Evolutionary conservation across 2,113 vertebrate genomes (phyloP), one percentile per base, ranked within the genome.

Genomic region (Hymenochirus boettgeri): DNA sequence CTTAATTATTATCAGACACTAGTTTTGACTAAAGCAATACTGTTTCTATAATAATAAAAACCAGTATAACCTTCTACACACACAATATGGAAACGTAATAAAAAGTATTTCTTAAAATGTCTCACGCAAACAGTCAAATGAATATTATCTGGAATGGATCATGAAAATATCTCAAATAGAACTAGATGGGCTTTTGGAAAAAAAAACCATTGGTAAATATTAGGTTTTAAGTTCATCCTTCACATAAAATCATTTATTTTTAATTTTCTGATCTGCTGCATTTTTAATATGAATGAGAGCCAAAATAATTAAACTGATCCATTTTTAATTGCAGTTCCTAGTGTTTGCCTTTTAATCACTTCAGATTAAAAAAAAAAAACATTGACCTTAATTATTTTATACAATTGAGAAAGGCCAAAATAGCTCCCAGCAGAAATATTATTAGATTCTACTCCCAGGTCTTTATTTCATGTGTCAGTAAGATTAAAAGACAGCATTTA

Each of bases 401-500:
- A 79, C 77, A 15, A 69, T 50, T 39, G 48, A 48, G 57, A 58
- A 58, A 75, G 72, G 72, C 13, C 66, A 69, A 71, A 75, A 78
- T 1, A 80, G 42, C 77, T 75, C 27, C 3, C 1, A 1, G 63
- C 56, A 71, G 13, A 77, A 73, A 82, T 72, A 70, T 84, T 65
- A 82, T 81, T 77, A 80, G 76, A 73, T 57, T 31, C 18, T 64
- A 65, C 70, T 70, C 76, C 57, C 55, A 70, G 39, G 71, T 63
- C 17, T 66, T 75, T 77, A 80, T 75, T 74, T 33, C 26, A 59
- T 70, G 65, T 74, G 74, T 58, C 66, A 54, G 23, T 56, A 71
- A 80, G 70, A 76, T 75, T 77, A 79, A 80, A 12, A 52, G 24
- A 65, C 42, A 74, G 71, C 62, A 63, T 67, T 82, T 85, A 97